Conservation (phyloP, 2,888 invertebrate genomes). For the Unio delphinus region DNA sequence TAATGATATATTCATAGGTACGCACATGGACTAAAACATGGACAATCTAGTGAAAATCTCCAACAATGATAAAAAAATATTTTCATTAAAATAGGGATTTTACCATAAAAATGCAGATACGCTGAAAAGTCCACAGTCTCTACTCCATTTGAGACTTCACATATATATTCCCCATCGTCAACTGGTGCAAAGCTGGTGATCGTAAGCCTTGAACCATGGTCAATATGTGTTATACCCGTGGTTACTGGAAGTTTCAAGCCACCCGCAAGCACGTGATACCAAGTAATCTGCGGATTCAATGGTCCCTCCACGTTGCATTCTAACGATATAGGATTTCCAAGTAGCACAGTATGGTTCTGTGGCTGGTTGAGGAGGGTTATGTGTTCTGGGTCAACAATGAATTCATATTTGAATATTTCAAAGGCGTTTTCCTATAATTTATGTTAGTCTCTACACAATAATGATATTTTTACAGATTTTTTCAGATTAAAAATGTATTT, state of each 20-base stretch:
- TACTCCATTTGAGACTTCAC: constrained; percentile 38
- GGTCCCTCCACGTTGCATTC: constrained; percentile 63
- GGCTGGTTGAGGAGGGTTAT: constrained; percentile 28
- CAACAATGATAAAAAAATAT: too few relatives aligned
- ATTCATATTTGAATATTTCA: too few relatives aligned
- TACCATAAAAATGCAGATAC: constrained; percentile 31
- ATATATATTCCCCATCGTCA: constrained; percentile 33
- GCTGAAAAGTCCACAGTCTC: constrained; percentile 33
- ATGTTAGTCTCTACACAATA: too few relatives aligned
- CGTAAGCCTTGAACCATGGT: constrained; percentile 35
- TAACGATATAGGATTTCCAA: constrained; percentile 71
- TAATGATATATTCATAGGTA: too few relatives aligned
- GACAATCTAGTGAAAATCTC: too few relatives aligned
- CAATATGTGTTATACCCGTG: constrained; percentile 16
- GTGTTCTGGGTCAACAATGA: constrained; percentile 28
- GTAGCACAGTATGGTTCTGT: constrained; percentile 73
- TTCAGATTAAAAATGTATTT: too few relatives aligned
- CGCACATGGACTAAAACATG: too few relatives aligned
- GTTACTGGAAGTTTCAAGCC: constrained; percentile 25
- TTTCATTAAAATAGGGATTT: not conserved
- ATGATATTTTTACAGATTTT: too few relatives aligned
- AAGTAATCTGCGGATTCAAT: constrained; percentile 76
- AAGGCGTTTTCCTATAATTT: too few relatives aligned
- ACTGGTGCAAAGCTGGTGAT: constrained; percentile 16
- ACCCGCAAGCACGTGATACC: constrained; percentile 74